These are phyloP conservation scores for Galerucella pusilla DNA, from an alignment of 2,888 invertebrate genomes.

Conservation along the genomic window DNA sequence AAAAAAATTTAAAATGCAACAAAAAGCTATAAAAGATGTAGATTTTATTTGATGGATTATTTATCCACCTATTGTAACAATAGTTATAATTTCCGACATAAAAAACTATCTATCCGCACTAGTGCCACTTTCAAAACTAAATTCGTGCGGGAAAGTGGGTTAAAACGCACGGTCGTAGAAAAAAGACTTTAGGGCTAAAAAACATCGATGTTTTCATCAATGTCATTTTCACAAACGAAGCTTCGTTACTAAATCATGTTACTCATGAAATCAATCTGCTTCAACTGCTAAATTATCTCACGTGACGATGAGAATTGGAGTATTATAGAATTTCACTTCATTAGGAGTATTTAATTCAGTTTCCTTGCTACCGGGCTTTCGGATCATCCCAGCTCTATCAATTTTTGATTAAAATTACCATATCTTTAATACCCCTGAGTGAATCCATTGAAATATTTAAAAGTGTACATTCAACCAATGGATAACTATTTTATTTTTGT, in stretches of 20 bases:
- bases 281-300: slow-evolving; percentile 24
- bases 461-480: neutral
- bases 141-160: too few relatives aligned
- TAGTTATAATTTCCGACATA: too few relatives aligned
- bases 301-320: slow-evolving; percentile 14
- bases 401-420: neutral
- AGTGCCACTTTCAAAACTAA: too few relatives aligned
- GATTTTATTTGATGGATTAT: too few relatives aligned
- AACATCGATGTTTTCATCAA: neutral
- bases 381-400: slow-evolving; percentile 2
- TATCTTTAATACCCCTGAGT: neutral
- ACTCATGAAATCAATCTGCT: slow-evolving; percentile 33
- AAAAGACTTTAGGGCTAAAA: neutral
- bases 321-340: slow-evolving; percentile 21
- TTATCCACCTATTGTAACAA: too few relatives aligned
- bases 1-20: too few relatives aligned
- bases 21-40: too few relatives aligned
- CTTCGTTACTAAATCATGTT: neutral
- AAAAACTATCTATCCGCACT: too few relatives aligned
- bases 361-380: neutral
- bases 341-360: slow-evolving; percentile 13
- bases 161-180: too few relatives aligned
- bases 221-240: neutral
- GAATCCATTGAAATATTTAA: neutral
- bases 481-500: too few relatives aligned